phyloP scores from a whole-genome alignment of 2,797 vertebrate genomes.

The Crocodylus rhombifer region DNA sequence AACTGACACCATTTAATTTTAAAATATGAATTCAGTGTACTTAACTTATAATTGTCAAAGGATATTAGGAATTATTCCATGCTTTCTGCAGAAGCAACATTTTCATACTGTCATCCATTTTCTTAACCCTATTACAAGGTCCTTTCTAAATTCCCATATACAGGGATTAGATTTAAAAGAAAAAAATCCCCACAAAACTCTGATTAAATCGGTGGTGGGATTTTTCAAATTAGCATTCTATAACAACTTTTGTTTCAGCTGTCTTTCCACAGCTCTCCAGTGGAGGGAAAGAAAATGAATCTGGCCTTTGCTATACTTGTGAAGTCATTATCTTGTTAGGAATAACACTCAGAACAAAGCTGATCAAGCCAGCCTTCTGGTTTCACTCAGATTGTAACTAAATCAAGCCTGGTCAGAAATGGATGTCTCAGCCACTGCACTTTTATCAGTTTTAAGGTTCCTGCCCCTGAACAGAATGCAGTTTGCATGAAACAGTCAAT shows the following conservation, averaged over 20 bases:
- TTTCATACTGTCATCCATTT: conserved; percentile 22
- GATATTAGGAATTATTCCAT: conserved; percentile 26
- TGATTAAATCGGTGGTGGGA: neutral
- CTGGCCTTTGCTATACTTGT: conserved; percentile 43
- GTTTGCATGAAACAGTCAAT: conserved; percentile 4
- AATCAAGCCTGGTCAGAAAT: conserved; percentile 24
- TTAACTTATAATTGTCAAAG: conserved; percentile 23
- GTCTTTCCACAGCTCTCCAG: conserved; percentile 56
- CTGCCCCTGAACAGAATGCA: conserved; percentile 4
- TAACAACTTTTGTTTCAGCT: conserved; percentile 45
- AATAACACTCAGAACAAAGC: conserved; percentile 41
- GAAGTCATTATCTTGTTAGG: conserved; percentile 60
- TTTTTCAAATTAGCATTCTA: conserved; percentile 65
- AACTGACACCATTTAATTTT: conserved; percentile 20
- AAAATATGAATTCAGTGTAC: neutral
- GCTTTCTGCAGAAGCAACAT: conserved; percentile 2
- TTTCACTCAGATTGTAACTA: conserved; percentile 28
- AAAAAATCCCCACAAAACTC: neutral
- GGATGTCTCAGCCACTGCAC: neutral
- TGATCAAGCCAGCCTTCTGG: conserved; percentile 43
- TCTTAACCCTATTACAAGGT: conserved; percentile 31
- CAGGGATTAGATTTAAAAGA: neutral
- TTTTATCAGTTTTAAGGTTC: conserved; percentile 25
- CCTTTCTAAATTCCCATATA: neutral
- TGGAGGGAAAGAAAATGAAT: conserved; percentile 54